Conservation (phyloP, 2,113 vertebrate species). For the Leptocoma aspasia region DNA sequence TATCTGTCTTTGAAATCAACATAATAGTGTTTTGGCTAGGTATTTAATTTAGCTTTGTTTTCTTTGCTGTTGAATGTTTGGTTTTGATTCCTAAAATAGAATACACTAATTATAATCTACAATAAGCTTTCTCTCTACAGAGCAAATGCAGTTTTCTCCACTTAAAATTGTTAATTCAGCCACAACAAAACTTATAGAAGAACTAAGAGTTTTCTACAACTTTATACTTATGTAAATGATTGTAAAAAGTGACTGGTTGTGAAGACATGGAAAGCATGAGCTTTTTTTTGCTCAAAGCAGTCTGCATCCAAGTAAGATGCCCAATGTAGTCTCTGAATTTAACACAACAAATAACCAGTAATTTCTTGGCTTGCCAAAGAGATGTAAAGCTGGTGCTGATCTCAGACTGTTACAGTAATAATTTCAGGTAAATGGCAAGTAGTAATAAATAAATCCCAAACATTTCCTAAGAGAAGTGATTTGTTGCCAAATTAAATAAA, state of each 20-base stretch:
- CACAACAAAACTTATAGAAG: background rate
- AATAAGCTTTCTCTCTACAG: background rate
- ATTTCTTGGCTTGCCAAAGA: background rate
- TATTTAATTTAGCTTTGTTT: constrained; percentile 28
- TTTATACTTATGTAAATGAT: background rate
- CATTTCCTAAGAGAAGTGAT: background rate
- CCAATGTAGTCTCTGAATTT: background rate
- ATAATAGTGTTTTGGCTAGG: background rate
- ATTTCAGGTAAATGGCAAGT: background rate
- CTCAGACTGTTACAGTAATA: background rate
- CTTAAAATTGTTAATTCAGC: background rate
- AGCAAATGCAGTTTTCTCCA: background rate
- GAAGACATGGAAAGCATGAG: background rate
- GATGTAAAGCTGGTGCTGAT: background rate
- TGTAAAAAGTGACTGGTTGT: background rate
- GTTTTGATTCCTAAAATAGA: constrained; percentile 4
- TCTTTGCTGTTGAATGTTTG: background rate
- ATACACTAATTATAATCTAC: background rate
- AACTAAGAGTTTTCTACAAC: background rate
- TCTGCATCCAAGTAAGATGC: background rate
- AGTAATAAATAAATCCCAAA: background rate
- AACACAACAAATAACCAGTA: background rate
- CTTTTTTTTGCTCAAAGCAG: background rate
- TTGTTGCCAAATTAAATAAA: background rate
- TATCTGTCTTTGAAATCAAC: background rate